Conservation (phyloP, 2,888 invertebrate genomes). For the Lepeophtheirus nordmannii region DNA sequence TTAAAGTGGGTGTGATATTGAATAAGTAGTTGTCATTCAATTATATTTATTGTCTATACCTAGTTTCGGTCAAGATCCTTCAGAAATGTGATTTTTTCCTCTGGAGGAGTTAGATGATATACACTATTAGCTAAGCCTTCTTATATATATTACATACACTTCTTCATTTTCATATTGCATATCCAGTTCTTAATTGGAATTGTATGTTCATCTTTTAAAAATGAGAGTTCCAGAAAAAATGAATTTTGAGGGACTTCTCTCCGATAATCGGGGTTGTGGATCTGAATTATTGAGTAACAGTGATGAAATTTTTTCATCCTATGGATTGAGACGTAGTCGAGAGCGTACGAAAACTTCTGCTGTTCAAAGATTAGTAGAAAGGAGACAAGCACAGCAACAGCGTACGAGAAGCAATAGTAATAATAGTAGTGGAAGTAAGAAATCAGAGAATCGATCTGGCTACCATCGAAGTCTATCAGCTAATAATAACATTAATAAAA, state of each 20-base stretch:
- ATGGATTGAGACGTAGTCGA: constrained; percentile 7
- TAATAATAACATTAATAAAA: constrained; percentile 9
- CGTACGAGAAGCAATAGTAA: constrained; percentile 6
- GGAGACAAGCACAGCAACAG: constrained; percentile 19
- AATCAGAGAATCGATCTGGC: constrained; percentile 29
- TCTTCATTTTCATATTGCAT: too few relatives aligned
- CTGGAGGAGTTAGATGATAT: too few relatives aligned
- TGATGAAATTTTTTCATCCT: not conserved
- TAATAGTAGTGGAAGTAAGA: not conserved
- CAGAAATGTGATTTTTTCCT: too few relatives aligned
- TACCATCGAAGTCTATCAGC: constrained; percentile 30
- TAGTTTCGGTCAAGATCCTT: too few relatives aligned
- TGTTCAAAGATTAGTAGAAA: constrained; percentile 23
- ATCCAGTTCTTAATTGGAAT: too few relatives aligned
- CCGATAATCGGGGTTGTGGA: not conserved
- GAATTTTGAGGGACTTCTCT: not conserved
- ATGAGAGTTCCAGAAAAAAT: not conserved
- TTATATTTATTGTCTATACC: too few relatives aligned
- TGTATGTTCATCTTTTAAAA: too few relatives aligned
- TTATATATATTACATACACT: too few relatives aligned
- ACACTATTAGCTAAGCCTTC: too few relatives aligned
- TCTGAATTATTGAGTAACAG: not conserved
- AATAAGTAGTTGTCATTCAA: too few relatives aligned
- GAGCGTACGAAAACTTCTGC: constrained; percentile 20
- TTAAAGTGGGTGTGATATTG: too few relatives aligned